phyloP scores from a whole-genome alignment of 2,113 vertebrate species.

The Onychostoma macrolepis region DNA sequence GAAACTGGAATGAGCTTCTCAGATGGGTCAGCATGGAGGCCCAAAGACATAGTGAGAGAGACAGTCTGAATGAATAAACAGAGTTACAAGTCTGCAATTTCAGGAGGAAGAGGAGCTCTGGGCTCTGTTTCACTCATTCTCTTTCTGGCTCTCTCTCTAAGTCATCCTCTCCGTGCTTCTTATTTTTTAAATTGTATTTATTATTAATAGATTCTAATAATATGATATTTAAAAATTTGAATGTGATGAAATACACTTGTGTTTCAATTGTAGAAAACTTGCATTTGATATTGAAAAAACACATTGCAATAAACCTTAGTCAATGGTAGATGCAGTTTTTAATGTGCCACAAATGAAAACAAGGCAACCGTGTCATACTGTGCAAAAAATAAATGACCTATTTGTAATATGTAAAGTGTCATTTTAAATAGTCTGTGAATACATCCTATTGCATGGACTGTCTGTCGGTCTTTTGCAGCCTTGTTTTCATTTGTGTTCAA shows the following conservation, averaged over 20 bases:
- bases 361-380: not conserved
- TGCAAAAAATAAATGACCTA: not conserved
- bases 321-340: not conserved
- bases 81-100: conserved; percentile 24
- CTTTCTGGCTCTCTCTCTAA: not conserved
- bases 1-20: conserved; percentile 60
- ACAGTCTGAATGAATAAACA: conserved; percentile 46
- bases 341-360: not conserved
- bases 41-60: conserved; percentile 4
- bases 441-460: not conserved
- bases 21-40: conserved; percentile 49
- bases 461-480: not conserved
- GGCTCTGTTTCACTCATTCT: conserved; percentile 16
- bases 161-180: not conserved
- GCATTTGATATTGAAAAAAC: not conserved
- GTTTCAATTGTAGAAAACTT: not conserved
- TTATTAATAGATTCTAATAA: not conserved
- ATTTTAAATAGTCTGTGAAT: not conserved
- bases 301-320: not conserved
- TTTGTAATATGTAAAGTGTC: not conserved
- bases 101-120: conserved; percentile 20
- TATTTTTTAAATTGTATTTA: not conserved
- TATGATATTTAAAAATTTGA: not conserved
- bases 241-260: not conserved
- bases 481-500: not conserved